These are phyloP conservation scores for Muscicapa striata DNA, from an alignment of 2,797 vertebrate genomes.

Conservation along the genomic window DNA sequence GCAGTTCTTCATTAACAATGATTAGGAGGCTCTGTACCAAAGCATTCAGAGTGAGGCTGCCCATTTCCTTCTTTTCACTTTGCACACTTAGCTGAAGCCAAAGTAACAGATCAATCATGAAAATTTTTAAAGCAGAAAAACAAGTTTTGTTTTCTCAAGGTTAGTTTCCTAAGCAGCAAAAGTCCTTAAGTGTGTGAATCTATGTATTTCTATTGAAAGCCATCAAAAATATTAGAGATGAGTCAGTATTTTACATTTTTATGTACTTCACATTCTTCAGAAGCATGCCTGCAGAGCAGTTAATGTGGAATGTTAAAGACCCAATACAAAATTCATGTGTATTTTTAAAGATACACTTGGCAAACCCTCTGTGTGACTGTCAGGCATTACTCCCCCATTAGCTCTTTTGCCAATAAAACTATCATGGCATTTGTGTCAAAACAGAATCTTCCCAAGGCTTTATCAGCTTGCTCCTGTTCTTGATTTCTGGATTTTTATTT, in stretches of 20 bases:
- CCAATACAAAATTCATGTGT: neutral
- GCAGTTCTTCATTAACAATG: neutral
- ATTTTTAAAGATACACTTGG: neutral
- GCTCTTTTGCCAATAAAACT: neutral
- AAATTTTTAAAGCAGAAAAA: neutral
- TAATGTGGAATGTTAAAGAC: neutral
- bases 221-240: neutral
- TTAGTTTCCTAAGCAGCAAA: neutral
- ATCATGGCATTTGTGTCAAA: neutral
- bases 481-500: constrained; percentile 8
- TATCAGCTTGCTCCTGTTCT: neutral
- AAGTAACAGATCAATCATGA: neutral
- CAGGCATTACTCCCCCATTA: neutral
- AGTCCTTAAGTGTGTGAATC: neutral
- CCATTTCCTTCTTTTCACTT: neutral
- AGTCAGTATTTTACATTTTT: neutral
- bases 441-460: neutral
- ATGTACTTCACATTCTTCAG: neutral
- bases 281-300: neutral
- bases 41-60: neutral
- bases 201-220: neutral
- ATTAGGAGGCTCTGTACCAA: neutral
- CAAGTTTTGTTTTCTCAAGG: neutral
- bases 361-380: neutral
- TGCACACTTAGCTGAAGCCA: neutral